Base-by-base conservation (phyloP, 1,140 invertebrate species). In the Periplaneta americana region DNA sequence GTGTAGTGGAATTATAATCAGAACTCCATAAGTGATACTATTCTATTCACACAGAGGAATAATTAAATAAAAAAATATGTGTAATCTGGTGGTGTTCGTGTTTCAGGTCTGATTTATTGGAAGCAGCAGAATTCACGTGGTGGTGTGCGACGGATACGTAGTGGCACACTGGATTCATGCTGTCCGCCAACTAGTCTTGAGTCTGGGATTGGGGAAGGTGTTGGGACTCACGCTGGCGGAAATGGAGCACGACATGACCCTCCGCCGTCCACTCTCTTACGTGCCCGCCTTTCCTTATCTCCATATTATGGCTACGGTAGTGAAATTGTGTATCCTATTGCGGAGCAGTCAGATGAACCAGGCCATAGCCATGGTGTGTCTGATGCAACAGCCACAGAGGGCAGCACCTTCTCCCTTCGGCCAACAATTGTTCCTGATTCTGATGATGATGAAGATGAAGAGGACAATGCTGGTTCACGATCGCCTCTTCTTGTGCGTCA, bases 311-410 rank as follows among this genome's bases (percentile, higher is more conserved):
- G 85, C 34, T 85, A 86, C 34, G 86, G 86, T 74, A 94, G 93
- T 57, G 93, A 95, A 86, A 94, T 95, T 33, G 95, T 95, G 0
- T 95, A 96, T 88, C 94, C 95, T 1, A 96, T 96, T 85, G 94
- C 93, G 5, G 95, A 96, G 88, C 94, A 95, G 85, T 93, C 92
- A 31, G 94, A 95, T 86, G 94, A 96, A 87, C 94, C 13, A 10
- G 80, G 66, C 28, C 48, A 66, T 28, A 66, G 22, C 48, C 79
- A 39, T 31, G 15, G 48, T 57, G 48, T n/a, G 34, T 31, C 48
- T 13, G 22, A 66, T 22, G 39, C 39, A 48, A 2, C 39, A 2
- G 39, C 78, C 79, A 31, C 79, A 15, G 79, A 57, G 22, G 37
- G 57, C 39, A 39, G 48, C 32, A 34, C 79, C 18, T 75, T 80